Evolutionary conservation across 2,888 invertebrate species (phyloP).

Genomic region (Autographa pulchrina): DNA sequence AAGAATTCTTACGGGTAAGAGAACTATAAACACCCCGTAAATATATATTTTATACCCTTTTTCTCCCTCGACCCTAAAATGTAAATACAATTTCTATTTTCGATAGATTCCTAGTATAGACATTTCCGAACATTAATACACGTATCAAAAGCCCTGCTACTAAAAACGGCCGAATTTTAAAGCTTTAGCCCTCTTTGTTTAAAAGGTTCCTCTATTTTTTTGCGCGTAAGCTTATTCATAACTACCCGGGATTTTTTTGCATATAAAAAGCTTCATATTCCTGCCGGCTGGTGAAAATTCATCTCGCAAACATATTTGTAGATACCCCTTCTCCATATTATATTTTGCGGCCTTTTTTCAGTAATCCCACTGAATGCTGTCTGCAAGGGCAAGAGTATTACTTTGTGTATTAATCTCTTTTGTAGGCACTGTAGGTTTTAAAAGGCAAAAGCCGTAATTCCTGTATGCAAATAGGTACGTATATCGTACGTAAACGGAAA

Average conservation of each 20-base stretch:
- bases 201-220: slow-evolving; percentile 15
- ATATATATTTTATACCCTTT: background rate
- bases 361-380: slow-evolving; percentile 1
- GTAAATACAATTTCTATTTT: background rate
- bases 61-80: too few relatives aligned
- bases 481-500: too few relatives aligned
- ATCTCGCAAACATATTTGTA: slow-evolving; percentile 30
- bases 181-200: slow-evolving; percentile 6
- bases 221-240: slow-evolving; percentile 21
- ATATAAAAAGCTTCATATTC: slow-evolving; percentile 27
- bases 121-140: background rate
- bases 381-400: background rate
- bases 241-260: slow-evolving; percentile 33
- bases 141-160: background rate
- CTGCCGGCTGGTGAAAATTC: slow-evolving; percentile 18
- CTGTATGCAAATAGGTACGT: background rate
- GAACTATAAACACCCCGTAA: background rate
- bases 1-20: slow-evolving; percentile 94
- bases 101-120: background rate
- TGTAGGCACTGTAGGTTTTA: background rate
- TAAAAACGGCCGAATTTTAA: slow-evolving; percentile 3
- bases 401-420: background rate
- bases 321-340: slow-evolving; percentile 7
- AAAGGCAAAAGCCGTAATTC: background rate
- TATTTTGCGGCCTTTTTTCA: slow-evolving; percentile 12